phyloP scores from a whole-genome alignment of 2,113 vertebrate species.

The Bujurquina vittata region DNA sequence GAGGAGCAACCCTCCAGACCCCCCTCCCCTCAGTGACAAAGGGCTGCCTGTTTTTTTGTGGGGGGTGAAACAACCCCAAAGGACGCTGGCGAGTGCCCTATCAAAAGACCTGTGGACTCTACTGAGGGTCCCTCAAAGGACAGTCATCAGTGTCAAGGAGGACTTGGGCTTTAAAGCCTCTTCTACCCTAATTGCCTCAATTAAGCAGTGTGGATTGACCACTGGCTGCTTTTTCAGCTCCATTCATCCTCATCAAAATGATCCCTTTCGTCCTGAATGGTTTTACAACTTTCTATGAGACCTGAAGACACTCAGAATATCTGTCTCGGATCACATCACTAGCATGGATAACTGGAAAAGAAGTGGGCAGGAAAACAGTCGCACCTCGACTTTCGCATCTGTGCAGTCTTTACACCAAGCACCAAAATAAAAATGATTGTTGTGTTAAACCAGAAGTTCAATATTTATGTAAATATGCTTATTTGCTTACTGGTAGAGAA shows the following conservation, averaged over 20 bases:
- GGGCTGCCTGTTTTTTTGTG: slow-evolving; percentile 87
- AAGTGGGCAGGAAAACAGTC: not conserved
- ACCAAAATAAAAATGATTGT: not conserved
- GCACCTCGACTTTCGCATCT: not conserved
- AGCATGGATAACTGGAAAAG: not conserved
- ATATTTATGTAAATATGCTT: not conserved
- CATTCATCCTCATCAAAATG: slow-evolving; percentile 62
- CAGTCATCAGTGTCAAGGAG: slow-evolving; percentile 70
- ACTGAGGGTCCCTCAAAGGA: slow-evolving; percentile 68
- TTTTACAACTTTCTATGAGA: not conserved
- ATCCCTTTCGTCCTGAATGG: slow-evolving; percentile 39
- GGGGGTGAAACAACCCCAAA: slow-evolving; percentile 82
- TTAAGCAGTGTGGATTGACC: slow-evolving; percentile 66
- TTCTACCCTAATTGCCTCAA: slow-evolving; percentile 63
- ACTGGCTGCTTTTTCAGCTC: slow-evolving; percentile 51
- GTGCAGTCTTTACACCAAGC: not conserved
- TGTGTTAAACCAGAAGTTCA: not conserved
- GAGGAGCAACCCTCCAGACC: slow-evolving; percentile 77
- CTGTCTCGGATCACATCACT: not conserved
- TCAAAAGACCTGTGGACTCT: slow-evolving; percentile 71
- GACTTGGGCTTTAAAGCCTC: slow-evolving; percentile 70
- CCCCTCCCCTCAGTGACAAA: slow-evolving; percentile 82
- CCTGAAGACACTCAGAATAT: slow-evolving; percentile 13
- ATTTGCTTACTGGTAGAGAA: not conserved
- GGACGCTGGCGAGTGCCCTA: slow-evolving; percentile 76